Conservation (phyloP, 2,113 vertebrate species). For the Austrofundulus limnaeus region DNA sequence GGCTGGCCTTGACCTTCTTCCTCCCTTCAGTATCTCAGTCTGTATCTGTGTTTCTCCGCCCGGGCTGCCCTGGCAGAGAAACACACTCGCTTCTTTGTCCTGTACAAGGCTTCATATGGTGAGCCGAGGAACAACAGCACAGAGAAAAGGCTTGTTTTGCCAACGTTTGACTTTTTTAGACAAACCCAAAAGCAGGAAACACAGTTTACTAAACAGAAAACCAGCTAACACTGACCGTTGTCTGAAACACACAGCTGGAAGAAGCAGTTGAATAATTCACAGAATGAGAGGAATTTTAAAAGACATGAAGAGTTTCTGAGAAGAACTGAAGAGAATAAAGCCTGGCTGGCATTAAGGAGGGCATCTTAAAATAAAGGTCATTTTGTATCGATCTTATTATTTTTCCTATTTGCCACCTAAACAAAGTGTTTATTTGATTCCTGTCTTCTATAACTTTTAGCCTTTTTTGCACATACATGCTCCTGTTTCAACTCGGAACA, state of each 20-base stretch:
- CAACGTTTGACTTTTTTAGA: constrained; percentile 83
- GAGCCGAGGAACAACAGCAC: constrained; percentile 79
- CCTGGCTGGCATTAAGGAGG: constrained; percentile 31
- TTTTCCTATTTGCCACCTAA: background rate
- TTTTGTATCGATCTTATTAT: background rate
- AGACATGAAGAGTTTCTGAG: constrained; percentile 3
- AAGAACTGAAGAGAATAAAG: constrained; percentile 15
- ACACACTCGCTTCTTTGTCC: constrained; percentile 79
- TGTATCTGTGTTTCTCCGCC: constrained; percentile 31
- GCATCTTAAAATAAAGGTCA: constrained; percentile 38
- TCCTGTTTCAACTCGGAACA: too few species aligned
- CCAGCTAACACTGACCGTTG: constrained; percentile 30
- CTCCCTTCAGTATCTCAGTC: constrained; percentile 33
- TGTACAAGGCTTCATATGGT: constrained; percentile 75
- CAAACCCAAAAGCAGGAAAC: constrained; percentile 83
- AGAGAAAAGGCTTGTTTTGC: constrained; percentile 88
- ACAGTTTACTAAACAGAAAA: constrained; percentile 74
- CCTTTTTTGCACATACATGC: background rate
- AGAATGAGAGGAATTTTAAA: constrained; percentile 14
- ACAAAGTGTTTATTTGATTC: background rate
- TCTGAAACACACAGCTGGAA: constrained; percentile 61
- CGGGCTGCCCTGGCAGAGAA: constrained; percentile 25
- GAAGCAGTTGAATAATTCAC: constrained; percentile 57
- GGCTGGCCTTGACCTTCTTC: constrained; percentile 63
- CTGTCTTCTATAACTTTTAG: background rate